Percentiles rank a stretch among this genome's conserved stretches.
phyloP scores from a whole-genome alignment of 64 coral and sea anemone species.

The Porites australiensis region DNA sequence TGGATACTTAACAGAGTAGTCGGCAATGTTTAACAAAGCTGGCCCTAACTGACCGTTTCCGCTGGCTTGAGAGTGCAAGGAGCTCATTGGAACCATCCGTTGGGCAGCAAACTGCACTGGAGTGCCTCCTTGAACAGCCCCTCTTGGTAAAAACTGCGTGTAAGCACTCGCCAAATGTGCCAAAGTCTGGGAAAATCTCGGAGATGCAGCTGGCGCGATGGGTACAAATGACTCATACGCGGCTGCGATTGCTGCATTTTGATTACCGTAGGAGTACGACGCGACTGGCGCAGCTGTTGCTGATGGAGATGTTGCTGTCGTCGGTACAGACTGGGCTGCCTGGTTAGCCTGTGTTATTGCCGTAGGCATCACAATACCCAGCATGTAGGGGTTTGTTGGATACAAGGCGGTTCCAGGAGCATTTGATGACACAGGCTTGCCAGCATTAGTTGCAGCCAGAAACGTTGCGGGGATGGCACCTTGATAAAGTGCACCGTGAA shows the following conservation, averaged over 20 bases:
- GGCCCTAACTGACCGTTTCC: conserved; percentile 58
- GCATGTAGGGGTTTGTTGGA: conserved; percentile 72
- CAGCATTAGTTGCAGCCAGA: conserved; percentile 33
- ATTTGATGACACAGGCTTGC: conserved; percentile 33
- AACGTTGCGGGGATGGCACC: conserved; percentile 48
- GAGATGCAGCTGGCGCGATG: conserved; percentile 88
- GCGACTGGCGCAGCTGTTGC: conserved; percentile 26
- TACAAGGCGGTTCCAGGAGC: conserved; percentile 35
- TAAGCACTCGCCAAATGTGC: conserved; percentile 96
- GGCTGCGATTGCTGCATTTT: conserved; percentile 78
- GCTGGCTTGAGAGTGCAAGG: conserved; percentile 59
- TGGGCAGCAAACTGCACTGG: conserved; percentile 85
- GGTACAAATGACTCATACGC: conserved; percentile 90
- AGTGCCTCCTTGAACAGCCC: conserved; percentile 37
- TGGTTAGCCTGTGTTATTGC: conserved; percentile 45
- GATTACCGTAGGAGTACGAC: conserved; percentile 16
- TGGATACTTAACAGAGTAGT: conserved; percentile 75
- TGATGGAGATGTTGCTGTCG: conserved; percentile 64
- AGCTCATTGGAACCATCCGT: conserved; percentile 79
- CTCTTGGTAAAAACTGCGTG: conserved; percentile 73
- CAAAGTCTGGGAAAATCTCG: conserved; percentile 90
- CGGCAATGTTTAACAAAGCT: conserved; percentile 36
- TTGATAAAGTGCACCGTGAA: conserved; percentile 70
- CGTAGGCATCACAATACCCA: conserved; percentile 77
- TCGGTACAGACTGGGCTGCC: not conserved